Evolutionary conservation across 2,113 vertebrate species (phyloP).

Genomic region (Caranx ignobilis): DNA sequence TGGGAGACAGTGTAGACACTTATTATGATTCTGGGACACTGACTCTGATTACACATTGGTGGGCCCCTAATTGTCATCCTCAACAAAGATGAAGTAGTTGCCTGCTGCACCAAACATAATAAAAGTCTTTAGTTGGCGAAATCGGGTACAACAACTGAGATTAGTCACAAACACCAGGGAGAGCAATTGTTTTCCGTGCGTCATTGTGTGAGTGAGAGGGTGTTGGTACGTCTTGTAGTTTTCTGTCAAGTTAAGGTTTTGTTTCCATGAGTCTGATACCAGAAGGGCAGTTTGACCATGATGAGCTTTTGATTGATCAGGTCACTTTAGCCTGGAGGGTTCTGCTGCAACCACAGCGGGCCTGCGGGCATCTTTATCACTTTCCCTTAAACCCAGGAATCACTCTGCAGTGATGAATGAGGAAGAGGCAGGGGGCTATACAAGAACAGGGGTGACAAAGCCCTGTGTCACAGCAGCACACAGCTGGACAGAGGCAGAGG

Average conservation of each 20-base stretch:
- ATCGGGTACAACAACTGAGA: conserved; percentile 28
- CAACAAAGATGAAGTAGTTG: conserved; percentile 68
- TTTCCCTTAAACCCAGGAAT: conserved; percentile 72
- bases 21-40: conserved; percentile 72
- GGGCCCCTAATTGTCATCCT: conserved; percentile 65
- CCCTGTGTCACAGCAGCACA: conserved; percentile 67
- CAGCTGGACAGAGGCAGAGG: conserved; percentile 64
- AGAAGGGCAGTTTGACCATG: conserved; percentile 61
- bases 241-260: conserved; percentile 15
- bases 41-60: conserved; percentile 69
- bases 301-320: conserved; percentile 69
- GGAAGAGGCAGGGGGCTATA: conserved; percentile 47
- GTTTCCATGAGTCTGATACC: conserved; percentile 39
- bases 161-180: conserved; percentile 28
- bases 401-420: conserved; percentile 79
- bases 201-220: not conserved
- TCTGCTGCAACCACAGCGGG: conserved; percentile 69
- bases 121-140: conserved; percentile 44
- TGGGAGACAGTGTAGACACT: conserved; percentile 60
- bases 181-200: conserved; percentile 3
- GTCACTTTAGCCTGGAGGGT: conserved; percentile 65
- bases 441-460: conserved; percentile 71
- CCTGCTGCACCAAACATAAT: conserved; percentile 46
- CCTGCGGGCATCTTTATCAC: conserved; percentile 71
- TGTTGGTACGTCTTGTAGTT: not conserved